Evolutionary conservation across 2,797 vertebrate genomes (phyloP).

Genomic region (Tamandua tetradactyla): DNA sequence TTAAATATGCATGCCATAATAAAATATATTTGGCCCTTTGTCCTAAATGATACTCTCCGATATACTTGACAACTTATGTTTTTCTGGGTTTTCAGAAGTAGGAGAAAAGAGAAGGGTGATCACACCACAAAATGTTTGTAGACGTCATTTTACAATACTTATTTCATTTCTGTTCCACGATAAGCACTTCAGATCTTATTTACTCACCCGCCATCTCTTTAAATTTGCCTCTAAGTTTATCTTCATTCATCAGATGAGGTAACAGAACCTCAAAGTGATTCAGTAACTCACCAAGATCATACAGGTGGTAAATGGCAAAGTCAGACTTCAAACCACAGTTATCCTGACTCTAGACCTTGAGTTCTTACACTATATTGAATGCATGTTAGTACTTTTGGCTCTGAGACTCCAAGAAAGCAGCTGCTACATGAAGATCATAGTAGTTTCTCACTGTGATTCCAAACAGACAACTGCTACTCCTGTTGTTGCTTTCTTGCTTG

Average conservation of each 20-base stretch:
- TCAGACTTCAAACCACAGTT: not conserved
- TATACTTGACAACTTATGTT: not conserved
- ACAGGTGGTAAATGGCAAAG: not conserved
- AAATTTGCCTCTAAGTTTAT: not conserved
- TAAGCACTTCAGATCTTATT: not conserved
- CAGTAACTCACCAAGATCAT: not conserved
- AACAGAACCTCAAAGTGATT: not conserved
- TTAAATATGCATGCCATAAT: not conserved
- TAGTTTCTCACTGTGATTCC: constrained; percentile 62
- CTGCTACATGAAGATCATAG: constrained; percentile 67
- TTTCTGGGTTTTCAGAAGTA: not conserved
- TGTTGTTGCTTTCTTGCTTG: constrained; percentile 47
- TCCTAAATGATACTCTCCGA: not conserved
- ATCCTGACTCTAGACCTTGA: constrained; percentile 15
- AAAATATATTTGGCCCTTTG: not conserved
- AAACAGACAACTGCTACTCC: constrained; percentile 61
- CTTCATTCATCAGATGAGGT: not conserved
- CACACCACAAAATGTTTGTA: not conserved
- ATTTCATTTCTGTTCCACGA: not conserved
- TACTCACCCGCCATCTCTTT: not conserved
- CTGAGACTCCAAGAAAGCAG: constrained; percentile 60
- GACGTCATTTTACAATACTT: not conserved
- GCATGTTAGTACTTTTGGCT: constrained; percentile 19
- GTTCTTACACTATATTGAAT: constrained; percentile 12
- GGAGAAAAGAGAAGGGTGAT: not conserved